Evolutionary conservation across 2,797 vertebrate species (phyloP).

Genomic region (Florisuga fusca): DNA sequence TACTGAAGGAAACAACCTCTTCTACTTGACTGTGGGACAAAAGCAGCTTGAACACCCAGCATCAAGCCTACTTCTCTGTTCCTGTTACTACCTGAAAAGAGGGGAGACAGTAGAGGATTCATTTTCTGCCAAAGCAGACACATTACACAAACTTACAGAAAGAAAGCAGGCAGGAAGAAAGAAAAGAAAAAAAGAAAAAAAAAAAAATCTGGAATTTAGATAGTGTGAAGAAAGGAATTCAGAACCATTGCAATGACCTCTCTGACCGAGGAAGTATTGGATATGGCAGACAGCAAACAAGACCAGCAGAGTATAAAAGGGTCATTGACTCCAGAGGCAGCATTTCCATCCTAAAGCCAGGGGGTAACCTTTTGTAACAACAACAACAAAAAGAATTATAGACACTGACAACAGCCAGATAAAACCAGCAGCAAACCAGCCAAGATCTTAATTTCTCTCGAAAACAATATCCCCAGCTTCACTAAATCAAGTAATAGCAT

Average conservation of each 20-base stretch:
- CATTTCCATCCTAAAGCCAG: not conserved
- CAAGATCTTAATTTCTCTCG: not conserved
- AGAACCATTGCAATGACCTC: slow-evolving; percentile 5
- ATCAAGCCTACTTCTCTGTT: not conserved
- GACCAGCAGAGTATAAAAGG: slow-evolving; percentile 1
- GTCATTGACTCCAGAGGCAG: slow-evolving; percentile 9
- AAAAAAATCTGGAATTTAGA: not conserved
- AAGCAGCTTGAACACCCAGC: not conserved
- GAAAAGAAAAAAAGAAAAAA: not conserved
- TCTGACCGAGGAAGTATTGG: slow-evolving; percentile 7
- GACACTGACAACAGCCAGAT: slow-evolving; percentile 4
- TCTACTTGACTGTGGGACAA: not conserved
- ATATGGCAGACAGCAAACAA: slow-evolving; percentile 47
- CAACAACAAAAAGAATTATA: not conserved
- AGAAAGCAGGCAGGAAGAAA: not conserved
- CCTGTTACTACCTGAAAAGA: not conserved
- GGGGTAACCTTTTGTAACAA: slow-evolving; percentile 6
- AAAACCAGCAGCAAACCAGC: not conserved
- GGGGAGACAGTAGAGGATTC: not conserved
- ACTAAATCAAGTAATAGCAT: not conserved
- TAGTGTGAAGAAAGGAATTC: not conserved
- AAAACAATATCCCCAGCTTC: not conserved
- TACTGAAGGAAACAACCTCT: not conserved
- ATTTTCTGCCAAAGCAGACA: not conserved
- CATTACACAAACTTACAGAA: not conserved